Base-by-base conservation (phyloP, 2,113 vertebrate genomes). In the Callionymus lyra region DNA sequence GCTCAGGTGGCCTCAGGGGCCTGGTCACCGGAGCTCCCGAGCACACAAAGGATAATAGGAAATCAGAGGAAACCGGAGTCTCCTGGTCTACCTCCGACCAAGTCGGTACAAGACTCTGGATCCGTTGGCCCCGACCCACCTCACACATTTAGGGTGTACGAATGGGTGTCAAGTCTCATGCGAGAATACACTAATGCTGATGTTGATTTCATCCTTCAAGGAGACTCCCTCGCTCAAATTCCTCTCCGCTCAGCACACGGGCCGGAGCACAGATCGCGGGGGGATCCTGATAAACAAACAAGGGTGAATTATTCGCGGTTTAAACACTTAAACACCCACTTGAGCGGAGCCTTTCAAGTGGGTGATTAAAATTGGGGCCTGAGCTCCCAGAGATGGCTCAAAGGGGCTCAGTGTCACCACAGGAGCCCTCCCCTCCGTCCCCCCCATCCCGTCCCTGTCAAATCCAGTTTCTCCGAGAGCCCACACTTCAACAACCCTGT, bases 241-340 rank as follows among this genome's bases (percentile, higher is more conserved):
- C 76, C 73, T 66, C 70, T 58, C 57, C 57, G 39, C 64, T 68
- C 63, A 54, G 58, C 59, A 44, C 55, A 68, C 27, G n/a, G 70
- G 72, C 70, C 70, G 55, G 46, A 68, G 67, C 65, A 1, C 56
- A 71, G 48, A 55, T 63, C 78, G 14, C 53, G 4, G 16, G 16
- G 53, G 72, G 74, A 54, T 63, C 40, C 42, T 44, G 65, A 78
- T 81, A 81, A 81, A 81, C 72, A 80, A 80, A 83, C 69, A 72
- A 62, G 50, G 57, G 60, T 73, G 53, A 80, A 76, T 83, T 67
- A 81, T 76, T 81, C 61, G 65, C 68, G 70, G 63, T 70, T 79
- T 77, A 75, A 82, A 79, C 65, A 73, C 73, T 80, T 80, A 75
- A 78, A 81, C 65, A 68, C 56, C 68, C 68, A 75, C 78, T 81